These are phyloP conservation scores for Deroptyus accipitrinus DNA, from an alignment of 2,113 vertebrate genomes.

Conservation along the genomic window DNA sequence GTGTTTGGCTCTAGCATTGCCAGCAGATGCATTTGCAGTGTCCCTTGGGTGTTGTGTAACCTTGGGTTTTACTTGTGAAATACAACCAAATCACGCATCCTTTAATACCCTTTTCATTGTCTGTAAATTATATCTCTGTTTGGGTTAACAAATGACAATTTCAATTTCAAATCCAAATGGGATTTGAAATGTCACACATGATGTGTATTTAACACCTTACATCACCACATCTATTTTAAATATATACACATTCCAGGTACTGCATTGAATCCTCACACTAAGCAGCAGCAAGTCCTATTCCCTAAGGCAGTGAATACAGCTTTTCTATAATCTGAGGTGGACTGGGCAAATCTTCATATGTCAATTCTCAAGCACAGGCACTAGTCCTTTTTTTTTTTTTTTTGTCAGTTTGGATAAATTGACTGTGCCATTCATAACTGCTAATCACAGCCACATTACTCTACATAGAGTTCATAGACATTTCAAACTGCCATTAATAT, in stretches of 20 bases:
- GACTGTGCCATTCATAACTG: background rate
- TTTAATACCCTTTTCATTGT: background rate
- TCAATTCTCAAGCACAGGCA: background rate
- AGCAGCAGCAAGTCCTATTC: background rate
- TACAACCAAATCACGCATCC: background rate
- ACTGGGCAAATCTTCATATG: background rate
- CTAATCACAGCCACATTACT: background rate
- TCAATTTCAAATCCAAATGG: slow-evolving; percentile 72
- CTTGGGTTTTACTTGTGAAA: background rate
- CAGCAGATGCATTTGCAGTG: background rate
- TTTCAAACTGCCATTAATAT: background rate
- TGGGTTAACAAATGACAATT: slow-evolving; percentile 55
- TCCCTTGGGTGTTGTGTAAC: background rate
- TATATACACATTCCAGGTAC: background rate
- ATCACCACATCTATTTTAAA: slow-evolving; percentile 59
- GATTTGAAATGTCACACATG: slow-evolving; percentile 36
- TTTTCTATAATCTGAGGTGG: background rate
- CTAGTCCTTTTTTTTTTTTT: background rate
- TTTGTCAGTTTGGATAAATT: background rate
- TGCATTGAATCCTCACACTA: background rate
- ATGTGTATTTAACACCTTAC: slow-evolving; percentile 65
- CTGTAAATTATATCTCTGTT: background rate
- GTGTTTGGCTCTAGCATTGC: background rate
- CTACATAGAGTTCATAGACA: background rate
- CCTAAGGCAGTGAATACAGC: background rate